Base-by-base conservation (phyloP, 2,888 invertebrate genomes). In the Drosophila cyrtoloma region DNA sequence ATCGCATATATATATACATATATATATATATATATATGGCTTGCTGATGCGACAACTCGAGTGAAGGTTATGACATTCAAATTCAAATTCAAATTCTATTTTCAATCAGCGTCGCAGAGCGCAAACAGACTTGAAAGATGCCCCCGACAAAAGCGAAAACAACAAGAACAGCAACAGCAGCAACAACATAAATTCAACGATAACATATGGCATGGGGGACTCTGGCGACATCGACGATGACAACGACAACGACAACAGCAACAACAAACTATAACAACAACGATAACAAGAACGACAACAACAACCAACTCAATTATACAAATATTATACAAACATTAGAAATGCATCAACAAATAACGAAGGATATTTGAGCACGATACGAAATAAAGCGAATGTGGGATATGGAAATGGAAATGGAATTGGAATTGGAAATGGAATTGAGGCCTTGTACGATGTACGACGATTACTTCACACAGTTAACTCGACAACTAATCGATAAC, bases 281-380 rank as follows among this genome's bases (percentile, higher is more conserved):
- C 44, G 44, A 44, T 22, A 44, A 22, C 44, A 44, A 22, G 12
- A 44, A 44, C 12, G n/a, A 12, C 42, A 39, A 37, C 50, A 53
- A 66, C 68, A 77, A 68, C 82, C 79, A 82, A 90, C 90, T 83
- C 77, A 87, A 90, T 89, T 87, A 89, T 81, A 87, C 83, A 77
- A 85, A 84, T 82, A 88, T 86, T 87, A 85, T 85, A 77, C 81
- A 78, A 81, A 75, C 85, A 89, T 87, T 87, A 90, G 78, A 83
- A 87, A 86, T 90, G 77, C 86, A 90, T 90, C 86, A 87, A 78
- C 71, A 73, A 79, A 77, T 90, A 87, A 86, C 84, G 84, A 86
- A 87, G 89, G 76, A 85, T 89, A 85, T 87, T 78, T 72, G 68
- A 81, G 75, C 89, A 86, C 89, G 86, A 63, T 75, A 82, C 62